Conservation (phyloP, 1,140 invertebrate genomes). For the Drosophila equinoxialis region DNA sequence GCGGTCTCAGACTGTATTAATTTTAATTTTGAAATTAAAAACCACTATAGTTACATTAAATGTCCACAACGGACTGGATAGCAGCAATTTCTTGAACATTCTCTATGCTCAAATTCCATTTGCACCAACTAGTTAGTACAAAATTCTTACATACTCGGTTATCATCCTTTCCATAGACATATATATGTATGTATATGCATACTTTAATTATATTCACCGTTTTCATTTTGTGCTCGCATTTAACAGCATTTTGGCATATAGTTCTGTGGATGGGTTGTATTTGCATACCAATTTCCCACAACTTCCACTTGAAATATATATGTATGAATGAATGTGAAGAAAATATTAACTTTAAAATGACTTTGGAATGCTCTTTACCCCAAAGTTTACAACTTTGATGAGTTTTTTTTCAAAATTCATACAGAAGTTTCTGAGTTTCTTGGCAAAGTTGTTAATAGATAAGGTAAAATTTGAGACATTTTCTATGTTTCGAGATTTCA, state of each 20-base stretch:
- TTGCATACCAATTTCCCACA: slow-evolving; percentile 71
- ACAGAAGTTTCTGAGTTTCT: no score
- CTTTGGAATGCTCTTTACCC: background rate
- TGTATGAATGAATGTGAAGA: background rate
- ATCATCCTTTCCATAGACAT: background rate
- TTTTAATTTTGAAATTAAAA: slow-evolving; percentile 7
- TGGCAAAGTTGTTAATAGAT: no score
- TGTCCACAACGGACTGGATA: background rate
- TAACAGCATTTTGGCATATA: slow-evolving; percentile 58
- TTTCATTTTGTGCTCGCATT: slow-evolving; percentile 50
- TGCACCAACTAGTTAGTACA: background rate
- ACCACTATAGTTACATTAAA: background rate
- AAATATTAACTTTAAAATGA: background rate
- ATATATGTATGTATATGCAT: background rate
- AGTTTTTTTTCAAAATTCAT: no score
- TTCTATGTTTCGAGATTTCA: no score
- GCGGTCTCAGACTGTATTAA: background rate
- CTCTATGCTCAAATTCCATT: background rate
- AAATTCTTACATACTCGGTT: background rate
- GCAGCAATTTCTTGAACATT: background rate
- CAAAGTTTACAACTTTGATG: background rate
- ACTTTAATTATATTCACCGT: slow-evolving; percentile 65
- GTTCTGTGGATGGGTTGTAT: slow-evolving; percentile 45
- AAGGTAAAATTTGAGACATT: no score
- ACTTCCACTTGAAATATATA: slow-evolving; percentile 54